Evolutionary conservation across 2,113 vertebrate genomes (phyloP), one percentile per base, ranked within the genome.

Genomic region (Empidonax traillii): DNA sequence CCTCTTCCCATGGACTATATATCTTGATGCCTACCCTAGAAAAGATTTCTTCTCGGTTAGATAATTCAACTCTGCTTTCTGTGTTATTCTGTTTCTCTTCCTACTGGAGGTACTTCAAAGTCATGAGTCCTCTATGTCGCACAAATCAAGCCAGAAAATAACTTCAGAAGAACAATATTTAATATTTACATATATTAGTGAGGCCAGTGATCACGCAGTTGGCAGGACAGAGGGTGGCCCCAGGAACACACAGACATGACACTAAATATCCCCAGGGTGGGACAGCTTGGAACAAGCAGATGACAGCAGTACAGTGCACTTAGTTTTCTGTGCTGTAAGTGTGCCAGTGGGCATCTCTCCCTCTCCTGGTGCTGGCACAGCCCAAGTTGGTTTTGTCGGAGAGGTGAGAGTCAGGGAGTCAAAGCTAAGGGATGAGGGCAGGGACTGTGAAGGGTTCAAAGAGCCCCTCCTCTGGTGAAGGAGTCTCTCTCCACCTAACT

Each of bases 141-240:
- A 93, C 6, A 90, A 94, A 75, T 49, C 14, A 80, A 90, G 33
- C 20, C 65, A 81, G 44, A 71, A 93, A 56, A 68, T 37, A 75
- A 37, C 37, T 92, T 89, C 46, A 90, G 85, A 95, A 88, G 41
- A 87, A 39, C 78, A 88, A 18, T 65, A 75, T 96, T 96, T 96
- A 97, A 95, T 96, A 88, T 96, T 91, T 83, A 86, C 67, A 71
- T 6, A 0, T 22, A 78, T 28, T n/a, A 68, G 23, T 79, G 80
- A 90, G n/a, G 37, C 41, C 52, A 81, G 22, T 33, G 59, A 37
- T 56, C 8, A 33, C 63, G 83, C 30, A 71, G 25, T 12, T 81
- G 66, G 6, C 71, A 76, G 33, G 35, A 67, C 46, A 91, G 43
- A 87, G 39, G 37, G 30, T 88, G 55, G 43, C 39, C 51, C 30